phyloP scores from a whole-genome alignment of 1,140 invertebrate species.

The Tetramorium alpestre region DNA sequence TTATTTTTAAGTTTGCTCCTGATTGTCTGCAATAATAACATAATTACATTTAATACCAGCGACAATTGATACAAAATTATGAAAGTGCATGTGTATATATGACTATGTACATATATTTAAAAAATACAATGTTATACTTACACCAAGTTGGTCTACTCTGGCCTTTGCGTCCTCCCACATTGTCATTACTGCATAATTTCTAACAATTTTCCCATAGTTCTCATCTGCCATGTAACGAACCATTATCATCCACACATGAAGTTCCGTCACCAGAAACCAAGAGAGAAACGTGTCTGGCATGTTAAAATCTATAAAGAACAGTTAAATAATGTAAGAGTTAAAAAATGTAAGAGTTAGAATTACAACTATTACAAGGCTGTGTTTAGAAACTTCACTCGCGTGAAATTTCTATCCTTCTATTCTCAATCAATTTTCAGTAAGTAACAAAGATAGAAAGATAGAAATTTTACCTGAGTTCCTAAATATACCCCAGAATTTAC shows the following conservation, averaged over 20 bases:
- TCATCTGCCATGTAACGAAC: slow-evolving; percentile 92
- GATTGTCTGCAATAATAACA: slow-evolving; percentile 60
- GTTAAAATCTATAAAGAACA: slow-evolving; percentile 86
- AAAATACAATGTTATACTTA: slow-evolving; percentile 79
- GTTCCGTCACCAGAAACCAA: slow-evolving; percentile 93
- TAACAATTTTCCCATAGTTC: slow-evolving; percentile 89
- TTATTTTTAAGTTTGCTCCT: slow-evolving; percentile 85
- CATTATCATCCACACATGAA: slow-evolving; percentile 94
- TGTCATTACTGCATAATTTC: slow-evolving; percentile 91
- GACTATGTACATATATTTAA: background rate
- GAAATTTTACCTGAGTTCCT: no score
- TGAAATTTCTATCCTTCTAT: no score
- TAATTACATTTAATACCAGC: background rate
- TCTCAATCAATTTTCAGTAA: no score
- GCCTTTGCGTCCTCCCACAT: slow-evolving; percentile 93
- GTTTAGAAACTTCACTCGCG: no score
- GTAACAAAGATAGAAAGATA: no score
- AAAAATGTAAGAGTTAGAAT: background rate
- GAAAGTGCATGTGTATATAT: background rate
- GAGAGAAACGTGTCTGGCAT: slow-evolving; percentile 93
- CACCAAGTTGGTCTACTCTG: slow-evolving; percentile 90
- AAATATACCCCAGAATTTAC: background rate
- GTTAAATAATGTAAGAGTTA: background rate
- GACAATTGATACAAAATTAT: background rate
- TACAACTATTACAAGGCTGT: background rate